A percentile compares a stretch with the other conserved stretches of the same genome.
These are phyloP conservation scores for Cristatella mucedo DNA, from an alignment of 2,888 invertebrate genomes.

Conservation along the genomic window DNA sequence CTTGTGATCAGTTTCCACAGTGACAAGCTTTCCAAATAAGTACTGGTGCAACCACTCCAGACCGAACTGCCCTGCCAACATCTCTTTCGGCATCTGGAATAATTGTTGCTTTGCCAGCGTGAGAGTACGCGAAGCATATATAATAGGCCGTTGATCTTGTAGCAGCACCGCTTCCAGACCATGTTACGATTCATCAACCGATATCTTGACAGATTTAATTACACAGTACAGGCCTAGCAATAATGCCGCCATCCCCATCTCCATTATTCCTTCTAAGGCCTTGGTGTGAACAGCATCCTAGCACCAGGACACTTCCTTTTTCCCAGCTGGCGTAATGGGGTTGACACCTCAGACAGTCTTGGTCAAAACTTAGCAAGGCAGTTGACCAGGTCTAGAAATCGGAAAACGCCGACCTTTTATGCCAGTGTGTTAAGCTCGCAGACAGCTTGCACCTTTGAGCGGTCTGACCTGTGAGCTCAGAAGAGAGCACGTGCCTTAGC, in stretches of 20 bases:
- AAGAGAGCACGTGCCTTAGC: too few species aligned
- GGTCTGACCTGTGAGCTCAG: too few species aligned
- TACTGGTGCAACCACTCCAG: slow-evolving; percentile 14
- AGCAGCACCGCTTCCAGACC: slow-evolving; percentile 14
- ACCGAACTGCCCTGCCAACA: slow-evolving; percentile 13
- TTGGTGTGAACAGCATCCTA: too few species aligned
- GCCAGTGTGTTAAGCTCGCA: too few species aligned
- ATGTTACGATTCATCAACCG: slow-evolving; percentile 12
- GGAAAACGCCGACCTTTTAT: too few species aligned
- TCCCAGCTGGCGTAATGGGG: too few species aligned
- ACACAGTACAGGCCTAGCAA: slow-evolving; percentile 14
- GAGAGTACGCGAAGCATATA: slow-evolving; percentile 15
- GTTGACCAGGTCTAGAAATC: too few species aligned
- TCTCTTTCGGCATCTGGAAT: slow-evolving; percentile 15
- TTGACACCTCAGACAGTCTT: too few species aligned
- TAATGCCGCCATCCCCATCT: slow-evolving; percentile 10
- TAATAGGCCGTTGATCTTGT: slow-evolving; percentile 13
- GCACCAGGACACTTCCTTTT: too few species aligned
- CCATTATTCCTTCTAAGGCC: too few species aligned
- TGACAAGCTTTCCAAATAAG: slow-evolving; percentile 12
- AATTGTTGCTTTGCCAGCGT: slow-evolving; percentile 14
- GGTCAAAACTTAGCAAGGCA: too few species aligned
- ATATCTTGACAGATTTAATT: slow-evolving; percentile 4
- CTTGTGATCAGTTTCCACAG: slow-evolving; percentile 15
- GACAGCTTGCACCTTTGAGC: too few species aligned